Conservation (phyloP, 2,113 vertebrate genomes). For the Sciurus niger region DNA sequence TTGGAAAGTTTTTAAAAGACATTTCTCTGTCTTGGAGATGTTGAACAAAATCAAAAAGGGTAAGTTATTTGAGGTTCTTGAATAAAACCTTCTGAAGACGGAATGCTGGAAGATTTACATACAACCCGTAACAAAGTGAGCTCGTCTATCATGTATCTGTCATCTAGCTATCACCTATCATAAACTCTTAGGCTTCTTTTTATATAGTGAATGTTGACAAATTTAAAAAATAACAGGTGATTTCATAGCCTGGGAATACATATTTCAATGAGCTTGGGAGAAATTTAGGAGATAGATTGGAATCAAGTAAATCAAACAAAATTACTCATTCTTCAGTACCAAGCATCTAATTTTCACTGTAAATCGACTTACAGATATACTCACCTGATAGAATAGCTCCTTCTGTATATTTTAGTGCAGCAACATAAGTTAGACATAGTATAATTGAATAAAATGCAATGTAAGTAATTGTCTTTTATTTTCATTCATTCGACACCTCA, state of each 20-base stretch:
- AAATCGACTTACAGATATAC: conserved; percentile 32
- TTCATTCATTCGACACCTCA: conserved; percentile 45
- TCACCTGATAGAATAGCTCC: conserved; percentile 13
- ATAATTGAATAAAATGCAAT: conserved; percentile 44
- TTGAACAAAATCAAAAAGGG: conserved; percentile 20
- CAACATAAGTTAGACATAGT: conserved; percentile 21
- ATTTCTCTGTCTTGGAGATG: background rate
- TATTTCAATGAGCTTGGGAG: conserved; percentile 42
- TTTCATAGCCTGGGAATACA: background rate
- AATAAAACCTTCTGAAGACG: background rate
- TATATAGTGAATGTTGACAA: conserved; percentile 4
- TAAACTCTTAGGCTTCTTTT: conserved; percentile 12
- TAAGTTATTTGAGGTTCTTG: background rate
- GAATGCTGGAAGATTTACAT: background rate
- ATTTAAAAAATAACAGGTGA: background rate
- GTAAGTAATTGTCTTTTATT: conserved; percentile 56
- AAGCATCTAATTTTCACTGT: background rate
- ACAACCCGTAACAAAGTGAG: background rate
- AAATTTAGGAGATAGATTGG: background rate
- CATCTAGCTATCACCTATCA: background rate
- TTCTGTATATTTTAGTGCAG: background rate
- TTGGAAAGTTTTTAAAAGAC: background rate
- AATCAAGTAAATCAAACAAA: conserved; percentile 63
- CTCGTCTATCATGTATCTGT: background rate
- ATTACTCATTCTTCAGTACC: background rate